Evolutionary conservation across 2,113 vertebrate species (phyloP).

Genomic region (Aspidoscelis tigris): DNA sequence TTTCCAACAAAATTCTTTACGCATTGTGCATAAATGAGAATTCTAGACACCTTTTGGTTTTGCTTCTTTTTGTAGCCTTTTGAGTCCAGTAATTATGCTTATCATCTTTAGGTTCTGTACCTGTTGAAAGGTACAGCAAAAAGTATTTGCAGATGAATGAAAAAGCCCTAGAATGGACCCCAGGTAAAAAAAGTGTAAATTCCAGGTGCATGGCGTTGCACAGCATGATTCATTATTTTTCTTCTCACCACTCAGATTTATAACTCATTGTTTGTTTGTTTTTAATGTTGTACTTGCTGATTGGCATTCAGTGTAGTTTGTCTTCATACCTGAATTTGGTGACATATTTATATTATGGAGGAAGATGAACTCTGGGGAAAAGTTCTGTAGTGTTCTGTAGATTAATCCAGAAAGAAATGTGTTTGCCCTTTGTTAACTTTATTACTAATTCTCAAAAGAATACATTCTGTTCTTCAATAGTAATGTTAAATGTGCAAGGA

Average conservation of each 20-base stretch:
- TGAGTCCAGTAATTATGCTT: conserved; percentile 31
- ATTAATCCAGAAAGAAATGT: too few species aligned
- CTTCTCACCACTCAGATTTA: not conserved
- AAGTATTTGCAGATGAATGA: conserved; percentile 78
- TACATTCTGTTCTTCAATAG: too few species aligned
- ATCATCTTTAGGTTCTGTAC: conserved; percentile 62
- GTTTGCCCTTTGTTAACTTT: too few species aligned
- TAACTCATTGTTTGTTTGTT: not conserved
- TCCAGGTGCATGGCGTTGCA: conserved; percentile 11
- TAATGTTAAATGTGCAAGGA: too few species aligned
- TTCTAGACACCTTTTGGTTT: not conserved
- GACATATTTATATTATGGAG: too few species aligned
- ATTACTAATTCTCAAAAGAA: too few species aligned
- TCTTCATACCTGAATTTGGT: too few species aligned
- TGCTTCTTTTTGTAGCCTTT: not conserved
- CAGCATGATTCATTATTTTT: not conserved
- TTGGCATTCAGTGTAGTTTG: not conserved
- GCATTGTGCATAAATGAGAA: conserved; percentile 3
- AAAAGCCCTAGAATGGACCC: conserved; percentile 77
- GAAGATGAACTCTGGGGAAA: too few species aligned
- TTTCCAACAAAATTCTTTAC: accelerated
- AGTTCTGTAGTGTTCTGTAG: too few species aligned
- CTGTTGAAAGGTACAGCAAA: conserved; percentile 85
- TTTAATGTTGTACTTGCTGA: not conserved
- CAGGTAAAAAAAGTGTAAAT: conserved; percentile 74